Percentiles rank a stretch among this genome's conserved stretches.
These are phyloP conservation scores for Salminus brasiliensis DNA, from an alignment of 2,113 vertebrate genomes.

Conservation along the genomic window DNA sequence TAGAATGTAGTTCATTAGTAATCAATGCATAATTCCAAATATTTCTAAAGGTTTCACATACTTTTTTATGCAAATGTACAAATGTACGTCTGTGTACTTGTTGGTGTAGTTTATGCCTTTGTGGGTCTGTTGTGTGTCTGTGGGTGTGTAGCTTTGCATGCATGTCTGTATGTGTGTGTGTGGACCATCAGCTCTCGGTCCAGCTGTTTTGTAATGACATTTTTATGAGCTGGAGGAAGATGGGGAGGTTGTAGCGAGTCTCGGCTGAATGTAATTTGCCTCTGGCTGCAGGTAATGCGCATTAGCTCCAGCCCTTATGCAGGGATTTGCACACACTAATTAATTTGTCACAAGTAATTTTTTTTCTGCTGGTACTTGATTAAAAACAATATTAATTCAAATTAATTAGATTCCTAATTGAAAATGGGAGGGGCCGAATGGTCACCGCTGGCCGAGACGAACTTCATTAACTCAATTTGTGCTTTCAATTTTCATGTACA, in stretches of 20 bases:
- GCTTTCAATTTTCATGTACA: conserved; percentile 26
- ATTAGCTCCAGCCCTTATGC: conserved; percentile 59
- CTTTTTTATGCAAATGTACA: background rate
- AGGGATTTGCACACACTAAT: conserved; percentile 79
- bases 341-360: conserved; percentile 75
- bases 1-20: too few relatives aligned
- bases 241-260: conserved; percentile 30
- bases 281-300: conserved; percentile 70
- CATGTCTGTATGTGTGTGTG: background rate
- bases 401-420: conserved; percentile 78
- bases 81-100: background rate
- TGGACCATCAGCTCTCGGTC: background rate
- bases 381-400: conserved; percentile 79
- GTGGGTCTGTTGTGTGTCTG: background rate
- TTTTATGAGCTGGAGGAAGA: conserved; percentile 50
- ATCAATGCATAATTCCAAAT: too few relatives aligned
- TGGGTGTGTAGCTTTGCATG: too few relatives aligned
- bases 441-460: conserved; percentile 51
- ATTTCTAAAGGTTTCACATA: too few relatives aligned
- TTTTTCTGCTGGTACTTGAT: conserved; percentile 68
- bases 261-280: conserved; percentile 55
- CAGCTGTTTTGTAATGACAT: conserved; percentile 52
- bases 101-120: background rate
- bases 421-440: conserved; percentile 60
- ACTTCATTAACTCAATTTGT: background rate